phyloP scores from a whole-genome alignment of 53 echinoderm and acorn worm genomes.

The Holothuria leucospilota region DNA sequence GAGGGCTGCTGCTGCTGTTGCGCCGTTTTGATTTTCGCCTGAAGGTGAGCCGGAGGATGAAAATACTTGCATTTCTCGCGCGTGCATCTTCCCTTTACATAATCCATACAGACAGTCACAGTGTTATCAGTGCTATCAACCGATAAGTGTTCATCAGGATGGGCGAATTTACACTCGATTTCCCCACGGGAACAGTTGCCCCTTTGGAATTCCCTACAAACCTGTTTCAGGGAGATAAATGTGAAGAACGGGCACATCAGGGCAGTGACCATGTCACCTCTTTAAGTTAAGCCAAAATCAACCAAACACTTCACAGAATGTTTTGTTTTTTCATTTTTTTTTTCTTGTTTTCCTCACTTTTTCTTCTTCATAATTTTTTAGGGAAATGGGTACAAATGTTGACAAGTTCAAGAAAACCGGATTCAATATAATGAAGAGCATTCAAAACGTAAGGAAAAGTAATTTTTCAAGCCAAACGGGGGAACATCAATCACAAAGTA shows the following conservation, averaged over 20 bases:
- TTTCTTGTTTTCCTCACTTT: too few species aligned
- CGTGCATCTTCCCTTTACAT: slow-evolving; percentile 97
- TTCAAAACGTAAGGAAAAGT: slow-evolving; percentile 43
- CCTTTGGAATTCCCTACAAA: slow-evolving; percentile 98
- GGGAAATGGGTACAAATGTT: too few species aligned
- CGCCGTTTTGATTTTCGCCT: slow-evolving; percentile 98
- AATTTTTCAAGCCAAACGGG: slow-evolving; percentile 28
- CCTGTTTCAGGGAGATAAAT: slow-evolving; percentile 71
- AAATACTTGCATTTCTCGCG: slow-evolving; percentile 99
- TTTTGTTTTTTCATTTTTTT: too few species aligned
- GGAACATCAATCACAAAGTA: slow-evolving; percentile 29
- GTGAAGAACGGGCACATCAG: slow-evolving; percentile 12
- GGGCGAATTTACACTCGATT: slow-evolving; percentile 98
- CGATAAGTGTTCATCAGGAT: slow-evolving; percentile 94
- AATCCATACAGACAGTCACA: slow-evolving; percentile 99
- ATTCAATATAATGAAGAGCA: neutral
- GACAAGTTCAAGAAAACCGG: too few species aligned
- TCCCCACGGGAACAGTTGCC: slow-evolving; percentile 98
- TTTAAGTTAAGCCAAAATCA: neutral
- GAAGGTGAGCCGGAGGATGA: slow-evolving; percentile 99
- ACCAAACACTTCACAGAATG: too few species aligned
- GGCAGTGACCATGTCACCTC: neutral
- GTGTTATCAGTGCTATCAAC: slow-evolving; percentile 96
- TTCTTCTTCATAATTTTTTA: too few species aligned
- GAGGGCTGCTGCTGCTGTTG: slow-evolving; percentile 89